phyloP scores from a whole-genome alignment of 1,140 invertebrate genomes.

The Gyrodactylus salaris region DNA sequence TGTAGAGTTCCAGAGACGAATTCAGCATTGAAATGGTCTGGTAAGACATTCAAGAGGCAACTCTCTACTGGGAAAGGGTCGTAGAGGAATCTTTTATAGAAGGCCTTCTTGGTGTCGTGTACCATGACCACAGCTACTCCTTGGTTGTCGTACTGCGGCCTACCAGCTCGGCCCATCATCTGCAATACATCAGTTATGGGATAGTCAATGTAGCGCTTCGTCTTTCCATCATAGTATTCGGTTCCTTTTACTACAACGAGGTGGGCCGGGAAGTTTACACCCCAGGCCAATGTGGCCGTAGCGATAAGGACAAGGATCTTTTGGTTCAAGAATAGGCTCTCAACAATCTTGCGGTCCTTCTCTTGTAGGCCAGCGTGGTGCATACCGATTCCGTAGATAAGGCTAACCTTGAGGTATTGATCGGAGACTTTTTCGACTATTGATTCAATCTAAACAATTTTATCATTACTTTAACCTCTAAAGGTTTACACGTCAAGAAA shows the following conservation, averaged over 20 bases:
- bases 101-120: slow-evolving; percentile 88
- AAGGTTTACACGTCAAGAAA: too few species aligned
- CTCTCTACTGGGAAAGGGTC: slow-evolving; percentile 97
- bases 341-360: slow-evolving; percentile 50
- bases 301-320: slow-evolving; percentile 93
- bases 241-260: slow-evolving; percentile 36
- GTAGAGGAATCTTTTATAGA: slow-evolving; percentile 94
- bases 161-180: slow-evolving; percentile 41
- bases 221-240: slow-evolving; percentile 88
- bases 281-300: slow-evolving; percentile 87
- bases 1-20: slow-evolving; percentile 62
- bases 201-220: slow-evolving; percentile 84
- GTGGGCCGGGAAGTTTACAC: slow-evolving; percentile 85
- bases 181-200: slow-evolving; percentile 60
- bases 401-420: slow-evolving; percentile 54
- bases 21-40: slow-evolving; percentile 92
- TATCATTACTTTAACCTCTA: too few species aligned
- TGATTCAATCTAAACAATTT: neutral
- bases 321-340: slow-evolving; percentile 72
- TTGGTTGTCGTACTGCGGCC: slow-evolving; percentile 71
- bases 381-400: slow-evolving; percentile 84
- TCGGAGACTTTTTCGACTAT: slow-evolving; percentile 30
- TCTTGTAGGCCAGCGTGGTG: slow-evolving; percentile 86
- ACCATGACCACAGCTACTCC: slow-evolving; percentile 82
- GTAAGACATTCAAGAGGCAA: slow-evolving; percentile 43